Percentiles rank a stretch among this genome's conserved stretches.
Conservation (phyloP, 2,113 vertebrate species). For the Phocoena sinus region DNA sequence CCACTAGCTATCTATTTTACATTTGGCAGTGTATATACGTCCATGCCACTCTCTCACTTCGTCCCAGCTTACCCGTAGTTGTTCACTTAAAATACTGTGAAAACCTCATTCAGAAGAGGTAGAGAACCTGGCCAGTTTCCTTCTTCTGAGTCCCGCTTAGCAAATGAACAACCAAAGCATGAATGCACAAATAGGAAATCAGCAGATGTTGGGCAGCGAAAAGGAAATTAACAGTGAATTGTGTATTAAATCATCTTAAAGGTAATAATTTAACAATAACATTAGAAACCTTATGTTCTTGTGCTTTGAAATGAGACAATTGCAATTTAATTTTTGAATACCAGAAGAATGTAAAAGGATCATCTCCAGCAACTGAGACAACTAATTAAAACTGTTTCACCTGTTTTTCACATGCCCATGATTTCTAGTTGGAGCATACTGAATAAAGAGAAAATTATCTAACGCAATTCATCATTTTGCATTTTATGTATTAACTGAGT, state of each 20-base stretch:
- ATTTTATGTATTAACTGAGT: neutral
- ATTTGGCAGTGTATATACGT: too few species aligned
- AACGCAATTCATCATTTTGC: neutral
- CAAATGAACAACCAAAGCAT: neutral
- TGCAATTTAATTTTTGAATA: neutral
- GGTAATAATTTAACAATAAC: neutral
- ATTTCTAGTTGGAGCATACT: neutral
- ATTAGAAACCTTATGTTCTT: neutral
- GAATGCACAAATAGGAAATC: neutral
- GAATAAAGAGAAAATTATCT: neutral
- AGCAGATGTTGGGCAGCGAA: neutral
- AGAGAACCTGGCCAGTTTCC: neutral
- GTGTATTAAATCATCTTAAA: neutral
- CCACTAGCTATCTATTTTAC: too few species aligned
- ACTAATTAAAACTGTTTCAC: neutral
- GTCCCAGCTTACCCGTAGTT: neutral
- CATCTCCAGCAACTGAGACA: neutral
- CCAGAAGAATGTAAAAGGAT: neutral
- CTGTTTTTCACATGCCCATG: neutral
- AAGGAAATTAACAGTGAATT: neutral
- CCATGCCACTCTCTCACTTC: too few species aligned
- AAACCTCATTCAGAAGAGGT: neutral
- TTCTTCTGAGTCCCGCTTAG: neutral
- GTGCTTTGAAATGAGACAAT: neutral
- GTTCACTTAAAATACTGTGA: neutral